Base-by-base conservation (phyloP, 1,140 invertebrate species). In the Callitettix versicolor region DNA sequence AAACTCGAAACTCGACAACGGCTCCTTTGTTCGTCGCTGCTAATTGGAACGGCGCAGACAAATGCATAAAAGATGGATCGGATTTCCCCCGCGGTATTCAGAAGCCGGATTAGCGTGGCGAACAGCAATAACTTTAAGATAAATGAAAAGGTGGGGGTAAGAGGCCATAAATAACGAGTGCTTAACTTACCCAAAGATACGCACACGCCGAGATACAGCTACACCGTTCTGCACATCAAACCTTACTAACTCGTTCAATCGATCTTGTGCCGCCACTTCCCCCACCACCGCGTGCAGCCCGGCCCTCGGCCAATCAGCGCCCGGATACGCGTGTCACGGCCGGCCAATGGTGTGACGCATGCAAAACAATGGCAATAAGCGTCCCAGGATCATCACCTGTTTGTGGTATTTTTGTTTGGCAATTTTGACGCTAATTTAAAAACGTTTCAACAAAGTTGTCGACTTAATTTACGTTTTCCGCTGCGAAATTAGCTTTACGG, bases 341-440 rank as follows among this genome's bases (percentile, higher is more conserved):
- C 48, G 30, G 17, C 30, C 48, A 36, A 51, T 38, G 11, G 7
- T 2, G 7, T 18, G 30, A 3, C 30, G n/a, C 14, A 15, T 30
- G 30, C n/a, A 30, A 30, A 51, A 51, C 48, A 51, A 51, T 51
- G 48, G 30, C 21, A 51, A 51, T 51, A 51, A 51, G 36, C 48
- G 9, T 30, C 2, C 18, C 14, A 5, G 2, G 48, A 46, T 30
- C 26, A 30, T 30, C 26, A 30, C 26, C 26, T 30, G 26, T 30
- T n/a, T n/a, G n/a, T n/a, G n/a, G n/a, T n/a, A n/a, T n/a, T n/a
- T n/a, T n/a, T n/a, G n/a, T n/a, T n/a, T n/a, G n/a, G n/a, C n/a
- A n/a, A n/a, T n/a, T n/a, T n/a, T n/a, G n/a, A n/a, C n/a, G n/a
- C n/a, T n/a, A n/a, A n/a, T n/a, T n/a, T n/a, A n/a, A n/a, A n/a